A percentile compares a stretch with the other conserved stretches of the same genome.
These are phyloP conservation scores for Felis chaus DNA, from an alignment of 2,113 vertebrate genomes.

Conservation along the genomic window DNA sequence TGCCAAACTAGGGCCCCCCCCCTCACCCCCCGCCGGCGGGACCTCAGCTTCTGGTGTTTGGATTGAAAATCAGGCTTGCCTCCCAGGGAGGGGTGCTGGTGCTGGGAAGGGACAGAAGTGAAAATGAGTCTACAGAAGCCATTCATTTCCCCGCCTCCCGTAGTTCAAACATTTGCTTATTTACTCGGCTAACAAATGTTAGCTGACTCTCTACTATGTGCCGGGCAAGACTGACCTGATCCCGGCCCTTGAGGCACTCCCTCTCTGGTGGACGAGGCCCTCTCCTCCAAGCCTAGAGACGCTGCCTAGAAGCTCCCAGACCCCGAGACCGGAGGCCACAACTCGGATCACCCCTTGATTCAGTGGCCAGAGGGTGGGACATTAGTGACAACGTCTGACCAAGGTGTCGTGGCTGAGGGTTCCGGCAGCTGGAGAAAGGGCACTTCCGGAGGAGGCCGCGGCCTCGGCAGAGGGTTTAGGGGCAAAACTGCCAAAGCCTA, in stretches of 20 bases:
- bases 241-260: background rate
- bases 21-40: accelerated
- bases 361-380: background rate
- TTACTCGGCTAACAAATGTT: background rate
- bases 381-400: background rate
- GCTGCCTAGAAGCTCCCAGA: background rate
- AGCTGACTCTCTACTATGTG: background rate
- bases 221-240: background rate
- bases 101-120: background rate
- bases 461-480: background rate
- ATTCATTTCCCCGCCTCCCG: background rate
- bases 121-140: background rate
- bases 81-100: background rate
- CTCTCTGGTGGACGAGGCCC: background rate
- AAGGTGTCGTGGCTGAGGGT: background rate
- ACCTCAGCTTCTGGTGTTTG: background rate
- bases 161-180: background rate
- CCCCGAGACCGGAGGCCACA: background rate
- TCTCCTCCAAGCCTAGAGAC: background rate
- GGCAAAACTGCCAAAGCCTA: background rate
- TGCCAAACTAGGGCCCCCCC: background rate
- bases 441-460: background rate
- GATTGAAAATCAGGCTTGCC: background rate
- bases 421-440: background rate
- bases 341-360: too few species aligned